Evolutionary conservation across 2,113 vertebrate genomes (phyloP).

Genomic region (Rhinoderma darwinii): DNA sequence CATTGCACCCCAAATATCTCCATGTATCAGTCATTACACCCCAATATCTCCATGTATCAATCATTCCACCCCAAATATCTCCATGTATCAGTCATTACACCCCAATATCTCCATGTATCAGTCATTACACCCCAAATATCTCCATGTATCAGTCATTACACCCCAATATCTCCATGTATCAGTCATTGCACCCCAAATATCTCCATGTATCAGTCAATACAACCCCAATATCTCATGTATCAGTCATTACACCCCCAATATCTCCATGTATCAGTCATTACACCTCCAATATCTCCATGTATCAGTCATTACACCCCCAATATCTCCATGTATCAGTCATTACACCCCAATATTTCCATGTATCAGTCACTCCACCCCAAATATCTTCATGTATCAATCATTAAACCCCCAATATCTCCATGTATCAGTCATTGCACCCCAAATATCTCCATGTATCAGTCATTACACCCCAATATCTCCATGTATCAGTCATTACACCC

Average conservation of each 20-base stretch:
- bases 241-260: background rate
- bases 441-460: background rate
- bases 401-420: background rate
- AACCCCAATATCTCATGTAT: background rate
- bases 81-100: background rate
- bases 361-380: background rate
- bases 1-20: background rate
- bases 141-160: background rate
- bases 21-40: background rate
- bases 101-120: background rate
- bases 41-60: background rate
- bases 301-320: too few species aligned
- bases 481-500: too few species aligned
- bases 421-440: background rate
- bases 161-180: background rate
- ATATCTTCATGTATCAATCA: background rate
- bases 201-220: background rate
- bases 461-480: too few species aligned
- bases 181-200: background rate
- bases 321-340: too few species aligned
- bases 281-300: too few species aligned
- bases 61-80: background rate
- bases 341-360: background rate
- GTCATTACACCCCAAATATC: background rate
- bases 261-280: background rate